Evolutionary conservation across 2,113 vertebrate genomes (phyloP).

Genomic region (Ovis canadensis): DNA sequence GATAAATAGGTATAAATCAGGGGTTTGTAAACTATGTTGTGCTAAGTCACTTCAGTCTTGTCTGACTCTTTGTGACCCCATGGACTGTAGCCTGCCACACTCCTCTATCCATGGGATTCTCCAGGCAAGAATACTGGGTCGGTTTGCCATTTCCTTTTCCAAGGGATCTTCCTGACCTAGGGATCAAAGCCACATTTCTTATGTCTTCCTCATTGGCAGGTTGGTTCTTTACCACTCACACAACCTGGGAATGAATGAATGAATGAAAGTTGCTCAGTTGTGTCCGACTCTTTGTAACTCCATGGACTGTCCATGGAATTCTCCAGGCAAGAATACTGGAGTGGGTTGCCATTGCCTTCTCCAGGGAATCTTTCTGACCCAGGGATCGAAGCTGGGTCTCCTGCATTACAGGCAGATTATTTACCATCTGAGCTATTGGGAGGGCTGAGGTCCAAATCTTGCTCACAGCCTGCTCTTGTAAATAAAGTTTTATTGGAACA

Average conservation of each 20-base stretch:
- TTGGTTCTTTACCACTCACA: not conserved
- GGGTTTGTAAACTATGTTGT: not conserved
- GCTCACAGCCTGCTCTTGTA: not conserved
- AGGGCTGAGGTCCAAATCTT: not conserved
- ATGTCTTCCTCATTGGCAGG: not conserved
- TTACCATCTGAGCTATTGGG: not conserved
- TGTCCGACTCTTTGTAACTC: not conserved
- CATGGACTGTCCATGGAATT: not conserved
- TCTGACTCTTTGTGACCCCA: not conserved
- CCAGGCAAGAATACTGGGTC: not conserved
- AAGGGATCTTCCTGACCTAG: not conserved
- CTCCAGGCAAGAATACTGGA: not conserved
- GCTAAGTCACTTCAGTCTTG: not conserved
- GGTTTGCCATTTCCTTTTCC: not conserved
- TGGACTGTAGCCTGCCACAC: not conserved
- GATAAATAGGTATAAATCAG: not conserved
- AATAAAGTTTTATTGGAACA: not conserved
- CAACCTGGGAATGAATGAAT: not conserved
- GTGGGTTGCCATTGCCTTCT: not conserved
- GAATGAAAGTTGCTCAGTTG: not conserved
- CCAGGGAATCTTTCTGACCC: not conserved
- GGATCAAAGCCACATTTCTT: rapidly evolving
- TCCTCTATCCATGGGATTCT: not conserved
- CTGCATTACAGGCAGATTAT: not conserved
- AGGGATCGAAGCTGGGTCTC: not conserved